Evolutionary conservation across 2,113 vertebrate genomes (phyloP).

Genomic region (Hippocampus guttulatus): DNA sequence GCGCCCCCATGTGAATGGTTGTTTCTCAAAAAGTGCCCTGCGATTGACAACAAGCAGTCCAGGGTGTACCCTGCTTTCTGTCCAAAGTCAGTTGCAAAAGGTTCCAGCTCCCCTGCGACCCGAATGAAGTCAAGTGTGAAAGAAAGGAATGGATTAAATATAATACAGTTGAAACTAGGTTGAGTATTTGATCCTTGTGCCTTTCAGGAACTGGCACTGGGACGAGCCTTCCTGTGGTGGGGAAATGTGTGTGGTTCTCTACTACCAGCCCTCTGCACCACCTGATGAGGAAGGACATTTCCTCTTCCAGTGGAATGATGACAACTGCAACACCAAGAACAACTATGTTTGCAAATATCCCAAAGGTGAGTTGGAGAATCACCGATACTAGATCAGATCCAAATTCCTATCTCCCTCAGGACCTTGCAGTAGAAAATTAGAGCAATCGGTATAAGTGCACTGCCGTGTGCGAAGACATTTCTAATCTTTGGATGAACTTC

Average conservation of each 20-base stretch:
- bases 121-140: neutral
- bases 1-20: too few species aligned
- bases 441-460: too few species aligned
- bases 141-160: neutral
- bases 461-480: too few species aligned
- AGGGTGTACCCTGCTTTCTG: too few species aligned
- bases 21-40: too few species aligned
- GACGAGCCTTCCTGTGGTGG: constrained; percentile 90
- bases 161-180: neutral
- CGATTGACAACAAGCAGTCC: too few species aligned
- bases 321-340: constrained; percentile 88
- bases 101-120: too few species aligned
- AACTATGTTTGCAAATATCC: constrained; percentile 97
- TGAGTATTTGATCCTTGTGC: neutral
- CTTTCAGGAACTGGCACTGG: constrained; percentile 86
- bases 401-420: too few species aligned
- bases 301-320: constrained; percentile 89
- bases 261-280: constrained; percentile 80
- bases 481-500: too few species aligned
- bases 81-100: too few species aligned
- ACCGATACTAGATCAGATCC: neutral
- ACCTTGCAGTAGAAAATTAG: too few species aligned
- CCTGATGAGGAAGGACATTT: constrained; percentile 75
- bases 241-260: constrained; percentile 88
- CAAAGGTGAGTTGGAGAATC: constrained; percentile 68